These are phyloP conservation scores for Nephrotoma guestfalica DNA, from an alignment of 2,888 invertebrate genomes.

Conservation along the genomic window DNA sequence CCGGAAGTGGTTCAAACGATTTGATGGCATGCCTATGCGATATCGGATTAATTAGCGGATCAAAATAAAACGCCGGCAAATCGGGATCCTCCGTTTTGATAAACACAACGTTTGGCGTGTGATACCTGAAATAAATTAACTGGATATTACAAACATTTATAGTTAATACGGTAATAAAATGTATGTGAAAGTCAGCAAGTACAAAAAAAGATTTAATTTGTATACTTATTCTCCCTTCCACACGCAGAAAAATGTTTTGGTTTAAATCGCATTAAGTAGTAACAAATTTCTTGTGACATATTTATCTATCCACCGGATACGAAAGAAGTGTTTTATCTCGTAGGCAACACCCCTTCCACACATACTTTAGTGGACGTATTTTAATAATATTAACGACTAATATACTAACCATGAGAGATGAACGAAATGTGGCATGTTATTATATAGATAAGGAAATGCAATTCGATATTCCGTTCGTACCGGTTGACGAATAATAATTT, in stretches of 20 bases:
- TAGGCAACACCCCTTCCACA: background rate
- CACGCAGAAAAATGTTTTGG: background rate
- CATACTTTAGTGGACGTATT: background rate
- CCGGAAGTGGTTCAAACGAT: slow-evolving; percentile 70
- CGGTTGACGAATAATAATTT: slow-evolving; percentile 97
- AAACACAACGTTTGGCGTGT: slow-evolving; percentile 96
- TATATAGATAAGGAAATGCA: slow-evolving; percentile 97
- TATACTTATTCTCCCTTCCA: background rate
- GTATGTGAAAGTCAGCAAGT: slow-evolving; percentile 44
- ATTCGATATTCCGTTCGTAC: slow-evolving; percentile 98
- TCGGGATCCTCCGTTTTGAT: slow-evolving; percentile 99
- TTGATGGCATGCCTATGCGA: slow-evolving; percentile 85
- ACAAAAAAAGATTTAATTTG: slow-evolving; percentile 20
- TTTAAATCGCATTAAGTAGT: slow-evolving; percentile 40
- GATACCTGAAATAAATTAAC: slow-evolving; percentile 59
- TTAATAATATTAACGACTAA: background rate
- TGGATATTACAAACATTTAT: slow-evolving; percentile 5
- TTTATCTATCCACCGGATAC: slow-evolving; percentile 19
- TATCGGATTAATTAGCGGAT: slow-evolving; percentile 98
- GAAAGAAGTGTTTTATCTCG: background rate
- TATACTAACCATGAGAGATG: slow-evolving; percentile 87
- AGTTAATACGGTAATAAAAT: slow-evolving; percentile 14
- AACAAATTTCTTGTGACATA: slow-evolving; percentile 28
- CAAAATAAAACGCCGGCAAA: slow-evolving; percentile 98
- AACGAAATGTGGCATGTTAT: slow-evolving; percentile 96